phyloP scores from a whole-genome alignment of 2,888 invertebrate genomes.

The Sphaeridia pumilis region DNA sequence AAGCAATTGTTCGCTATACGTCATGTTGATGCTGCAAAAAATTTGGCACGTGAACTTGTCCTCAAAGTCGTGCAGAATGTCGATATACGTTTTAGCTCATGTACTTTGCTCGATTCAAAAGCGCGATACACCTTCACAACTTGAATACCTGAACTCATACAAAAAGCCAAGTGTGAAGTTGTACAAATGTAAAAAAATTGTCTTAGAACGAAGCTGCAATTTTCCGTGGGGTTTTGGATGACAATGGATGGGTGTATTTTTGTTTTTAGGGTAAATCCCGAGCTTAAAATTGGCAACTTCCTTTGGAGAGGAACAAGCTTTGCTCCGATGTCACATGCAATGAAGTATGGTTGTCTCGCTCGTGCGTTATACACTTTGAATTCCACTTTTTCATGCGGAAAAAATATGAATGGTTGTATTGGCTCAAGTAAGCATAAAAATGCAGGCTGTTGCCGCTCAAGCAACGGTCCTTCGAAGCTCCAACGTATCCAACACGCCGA shows the following conservation, averaged over 20 bases:
- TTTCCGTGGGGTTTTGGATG: background rate
- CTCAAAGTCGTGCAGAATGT: background rate
- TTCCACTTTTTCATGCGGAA: background rate
- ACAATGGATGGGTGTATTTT: background rate
- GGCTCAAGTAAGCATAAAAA: background rate
- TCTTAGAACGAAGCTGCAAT: background rate
- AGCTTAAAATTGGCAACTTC: background rate
- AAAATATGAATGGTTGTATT: background rate
- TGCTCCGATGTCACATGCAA: background rate
- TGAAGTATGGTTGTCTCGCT: background rate
- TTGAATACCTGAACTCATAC: background rate
- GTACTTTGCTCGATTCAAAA: background rate
- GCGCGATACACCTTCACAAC: background rate
- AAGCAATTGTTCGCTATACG: background rate
- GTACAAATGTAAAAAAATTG: background rate
- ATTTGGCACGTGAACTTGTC: background rate
- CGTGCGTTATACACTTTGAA: background rate
- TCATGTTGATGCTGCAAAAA: background rate
- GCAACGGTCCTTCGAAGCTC: too few relatives aligned
- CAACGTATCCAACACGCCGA: too few relatives aligned
- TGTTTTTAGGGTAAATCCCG: background rate
- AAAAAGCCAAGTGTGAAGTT: background rate
- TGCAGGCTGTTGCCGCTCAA: background rate
- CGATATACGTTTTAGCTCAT: background rate
- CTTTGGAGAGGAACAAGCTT: background rate